phyloP scores from a whole-genome alignment of 2,113 vertebrate species.

The Manacus vitellinus region DNA sequence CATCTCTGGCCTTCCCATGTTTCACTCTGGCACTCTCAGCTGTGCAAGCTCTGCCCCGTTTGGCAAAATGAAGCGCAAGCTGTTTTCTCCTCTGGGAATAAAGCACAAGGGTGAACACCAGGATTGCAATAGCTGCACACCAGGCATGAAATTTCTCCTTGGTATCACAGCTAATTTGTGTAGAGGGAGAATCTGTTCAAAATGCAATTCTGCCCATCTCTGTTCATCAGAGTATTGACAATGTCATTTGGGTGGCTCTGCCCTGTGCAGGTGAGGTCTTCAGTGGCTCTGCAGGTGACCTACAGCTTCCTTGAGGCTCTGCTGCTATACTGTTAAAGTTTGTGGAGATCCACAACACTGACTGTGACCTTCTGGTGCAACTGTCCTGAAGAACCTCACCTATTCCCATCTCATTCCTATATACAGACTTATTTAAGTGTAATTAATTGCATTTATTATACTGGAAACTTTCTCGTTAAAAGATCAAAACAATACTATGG shows the following conservation, averaged over 20 bases:
- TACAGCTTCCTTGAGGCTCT: neutral
- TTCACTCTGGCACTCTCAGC: neutral
- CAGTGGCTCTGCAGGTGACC: neutral
- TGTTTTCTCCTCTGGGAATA: neutral
- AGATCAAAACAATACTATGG: neutral
- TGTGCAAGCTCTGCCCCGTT: neutral
- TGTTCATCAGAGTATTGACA: neutral
- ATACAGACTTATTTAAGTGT: neutral
- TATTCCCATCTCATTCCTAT: neutral
- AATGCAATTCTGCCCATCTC: neutral
- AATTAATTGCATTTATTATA: neutral
- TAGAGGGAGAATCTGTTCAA: neutral
- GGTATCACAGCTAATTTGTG: neutral
- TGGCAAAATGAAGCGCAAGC: neutral
- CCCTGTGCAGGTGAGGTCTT: neutral
- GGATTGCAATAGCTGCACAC: neutral
- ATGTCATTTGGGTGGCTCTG: neutral
- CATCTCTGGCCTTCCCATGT: neutral
- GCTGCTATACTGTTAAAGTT: neutral
- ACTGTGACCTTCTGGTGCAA: neutral
- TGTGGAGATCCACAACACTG: neutral
- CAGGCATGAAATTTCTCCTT: slow-evolving; percentile 3
- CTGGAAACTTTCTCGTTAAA: neutral
- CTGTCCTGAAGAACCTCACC: neutral
- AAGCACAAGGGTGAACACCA: slow-evolving; percentile 13